Conservation (phyloP, 2,797 vertebrate genomes). For the Eulemur coronatus region DNA sequence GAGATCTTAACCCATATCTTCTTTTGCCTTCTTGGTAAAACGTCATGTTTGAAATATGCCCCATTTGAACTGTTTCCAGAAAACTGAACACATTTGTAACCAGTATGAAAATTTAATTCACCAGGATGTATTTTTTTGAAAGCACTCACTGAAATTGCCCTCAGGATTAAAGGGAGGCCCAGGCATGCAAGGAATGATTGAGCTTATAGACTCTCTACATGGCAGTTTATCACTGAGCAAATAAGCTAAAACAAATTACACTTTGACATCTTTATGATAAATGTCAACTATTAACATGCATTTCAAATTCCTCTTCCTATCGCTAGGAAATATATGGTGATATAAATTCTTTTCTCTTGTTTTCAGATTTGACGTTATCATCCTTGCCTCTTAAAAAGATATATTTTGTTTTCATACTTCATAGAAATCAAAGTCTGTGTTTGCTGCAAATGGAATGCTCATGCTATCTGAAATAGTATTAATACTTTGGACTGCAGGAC, state of each 20-base stretch:
- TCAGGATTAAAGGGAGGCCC: conserved; percentile 57
- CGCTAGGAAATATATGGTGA: not conserved
- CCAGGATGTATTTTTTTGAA: conserved; percentile 66
- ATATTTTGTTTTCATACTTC: conserved; percentile 24
- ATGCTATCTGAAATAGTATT: conserved; percentile 81
- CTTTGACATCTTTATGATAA: conserved; percentile 14
- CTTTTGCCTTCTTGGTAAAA: not conserved
- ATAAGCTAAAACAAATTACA: conserved; percentile 37
- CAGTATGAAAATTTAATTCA: conserved; percentile 23
- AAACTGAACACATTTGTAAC: conserved; percentile 22
- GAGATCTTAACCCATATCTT: not conserved
- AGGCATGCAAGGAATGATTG: not conserved
- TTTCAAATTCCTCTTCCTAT: conserved; percentile 13
- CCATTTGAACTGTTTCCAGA: not conserved
- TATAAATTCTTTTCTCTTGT: conserved; percentile 25
- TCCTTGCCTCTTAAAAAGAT: conserved; percentile 65
- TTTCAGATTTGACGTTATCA: conserved; percentile 28
- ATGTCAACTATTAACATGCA: not conserved
- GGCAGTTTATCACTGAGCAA: conserved; percentile 34
- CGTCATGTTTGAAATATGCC: not conserved
- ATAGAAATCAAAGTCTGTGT: not conserved
- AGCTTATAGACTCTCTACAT: not conserved
- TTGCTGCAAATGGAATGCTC: conserved; percentile 13
- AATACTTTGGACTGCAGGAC: conserved; percentile 91
- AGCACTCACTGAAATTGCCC: conserved; percentile 44